These are phyloP conservation scores for Ceratothoa steindachneri DNA, from an alignment of 2,888 invertebrate species.

Conservation along the genomic window DNA sequence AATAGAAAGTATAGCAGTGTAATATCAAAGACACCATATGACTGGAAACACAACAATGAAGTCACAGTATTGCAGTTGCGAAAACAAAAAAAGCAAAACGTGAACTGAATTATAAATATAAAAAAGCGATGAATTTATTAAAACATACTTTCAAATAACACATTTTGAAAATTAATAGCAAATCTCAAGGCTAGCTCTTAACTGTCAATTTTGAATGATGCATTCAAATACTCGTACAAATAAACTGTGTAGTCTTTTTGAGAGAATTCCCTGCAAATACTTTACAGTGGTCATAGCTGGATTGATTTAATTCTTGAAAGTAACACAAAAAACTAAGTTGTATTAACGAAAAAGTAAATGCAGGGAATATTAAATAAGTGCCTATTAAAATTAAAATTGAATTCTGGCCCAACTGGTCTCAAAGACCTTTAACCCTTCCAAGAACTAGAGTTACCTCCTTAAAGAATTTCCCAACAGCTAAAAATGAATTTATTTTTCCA, in stretches of 20 bases:
- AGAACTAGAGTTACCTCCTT: neutral
- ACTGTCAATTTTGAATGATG: neutral
- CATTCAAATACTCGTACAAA: neutral
- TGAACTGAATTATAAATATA: neutral
- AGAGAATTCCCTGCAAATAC: no score
- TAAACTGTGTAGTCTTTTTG: no score
- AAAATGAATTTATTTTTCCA: no score
- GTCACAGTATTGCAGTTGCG: neutral
- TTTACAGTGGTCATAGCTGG: no score
- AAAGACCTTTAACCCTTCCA: neutral
- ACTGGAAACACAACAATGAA: slow-evolving; percentile 2
- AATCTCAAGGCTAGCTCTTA: neutral
- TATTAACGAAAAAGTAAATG: no score
- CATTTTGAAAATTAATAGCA: neutral
- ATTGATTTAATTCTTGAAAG: no score
- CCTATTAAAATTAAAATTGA: no score
- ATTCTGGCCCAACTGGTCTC: neutral
- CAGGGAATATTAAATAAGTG: no score
- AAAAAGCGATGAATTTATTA: neutral
- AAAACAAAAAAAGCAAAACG: neutral
- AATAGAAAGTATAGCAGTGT: neutral
- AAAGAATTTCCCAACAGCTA: slow-evolving; percentile 5
- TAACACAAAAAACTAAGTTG: no score
- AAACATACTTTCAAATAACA: no score
- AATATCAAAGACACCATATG: slow-evolving; percentile 10